Conservation (phyloP, 35 echinoderm and acorn worm genomes). For the Apostichopus californicus region DNA sequence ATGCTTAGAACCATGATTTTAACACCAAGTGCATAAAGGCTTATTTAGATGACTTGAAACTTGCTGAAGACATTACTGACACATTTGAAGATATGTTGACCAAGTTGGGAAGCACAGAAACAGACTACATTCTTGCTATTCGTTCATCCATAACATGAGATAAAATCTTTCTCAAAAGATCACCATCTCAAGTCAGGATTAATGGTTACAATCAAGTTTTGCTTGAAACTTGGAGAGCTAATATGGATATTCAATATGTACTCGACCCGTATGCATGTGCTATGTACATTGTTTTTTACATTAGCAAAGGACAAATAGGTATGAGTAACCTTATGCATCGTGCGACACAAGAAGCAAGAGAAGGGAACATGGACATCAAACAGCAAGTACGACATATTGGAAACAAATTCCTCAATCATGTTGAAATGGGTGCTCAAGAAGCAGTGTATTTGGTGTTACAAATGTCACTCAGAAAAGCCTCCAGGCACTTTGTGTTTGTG, state of each 20-base stretch:
- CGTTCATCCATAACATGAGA: constrained; percentile 57
- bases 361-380: background rate
- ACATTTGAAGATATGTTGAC: too few species aligned
- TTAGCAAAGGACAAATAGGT: constrained; percentile 75
- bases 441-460: too few species aligned
- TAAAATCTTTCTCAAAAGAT: constrained; percentile 73
- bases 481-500: constrained; percentile 69
- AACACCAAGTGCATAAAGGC: constrained; percentile 1
- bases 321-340: constrained; percentile 63
- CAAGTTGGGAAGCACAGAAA: constrained; percentile 7
- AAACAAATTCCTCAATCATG: constrained; percentile 21
- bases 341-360: constrained; percentile 58
- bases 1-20: constrained; percentile 71
- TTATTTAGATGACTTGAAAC: background rate
- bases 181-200: constrained; percentile 68
- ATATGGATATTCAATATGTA: background rate
- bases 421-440: too few species aligned
- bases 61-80: background rate
- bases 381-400: background rate
- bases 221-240: constrained; percentile 73
- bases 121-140: constrained; percentile 66
- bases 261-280: constrained; percentile 69
- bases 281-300: constrained; percentile 46
- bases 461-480: background rate
- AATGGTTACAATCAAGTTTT: constrained; percentile 54